Percentiles rank a stretch among this genome's conserved stretches.
Conservation (phyloP, 1,140 invertebrate species). For the Plutomurus gul region DNA sequence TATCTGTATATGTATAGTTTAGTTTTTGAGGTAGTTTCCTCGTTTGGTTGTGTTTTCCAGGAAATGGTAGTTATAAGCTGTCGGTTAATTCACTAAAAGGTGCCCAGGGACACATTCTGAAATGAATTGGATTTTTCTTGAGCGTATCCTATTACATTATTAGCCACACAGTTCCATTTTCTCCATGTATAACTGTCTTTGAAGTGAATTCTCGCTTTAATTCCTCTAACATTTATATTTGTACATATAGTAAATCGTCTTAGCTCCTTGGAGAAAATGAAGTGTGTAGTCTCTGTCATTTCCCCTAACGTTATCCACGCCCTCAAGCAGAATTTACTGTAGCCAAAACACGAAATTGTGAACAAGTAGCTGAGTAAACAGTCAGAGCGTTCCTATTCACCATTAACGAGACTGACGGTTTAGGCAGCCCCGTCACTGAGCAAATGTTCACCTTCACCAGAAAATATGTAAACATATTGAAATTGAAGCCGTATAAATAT, state of each 20-base stretch:
- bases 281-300: not conserved
- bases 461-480: constrained; percentile 20
- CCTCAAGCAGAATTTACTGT: no score
- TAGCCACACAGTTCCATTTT: not conserved
- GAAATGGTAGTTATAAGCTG: constrained; percentile 38
- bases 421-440: no score
- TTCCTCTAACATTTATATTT: not conserved
- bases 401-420: no score
- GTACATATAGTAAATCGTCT: not conserved
- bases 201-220: not conserved
- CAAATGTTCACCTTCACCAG: not conserved
- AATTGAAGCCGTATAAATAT: constrained; percentile 2
- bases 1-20: no score
- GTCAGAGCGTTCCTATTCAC: no score
- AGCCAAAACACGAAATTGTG: no score
- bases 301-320: no score
- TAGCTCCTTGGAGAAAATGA: not conserved
- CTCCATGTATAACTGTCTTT: not conserved
- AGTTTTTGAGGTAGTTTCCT: no score
- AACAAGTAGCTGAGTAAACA: no score
- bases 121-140: constrained; percentile 31
- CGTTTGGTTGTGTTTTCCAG: not conserved
- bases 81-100: constrained; percentile 48
- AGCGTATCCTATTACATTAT: no score
- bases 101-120: constrained; percentile 39